Evolutionary conservation across 1,140 invertebrate genomes (phyloP).

Genomic region (Drosophila takahashii): DNA sequence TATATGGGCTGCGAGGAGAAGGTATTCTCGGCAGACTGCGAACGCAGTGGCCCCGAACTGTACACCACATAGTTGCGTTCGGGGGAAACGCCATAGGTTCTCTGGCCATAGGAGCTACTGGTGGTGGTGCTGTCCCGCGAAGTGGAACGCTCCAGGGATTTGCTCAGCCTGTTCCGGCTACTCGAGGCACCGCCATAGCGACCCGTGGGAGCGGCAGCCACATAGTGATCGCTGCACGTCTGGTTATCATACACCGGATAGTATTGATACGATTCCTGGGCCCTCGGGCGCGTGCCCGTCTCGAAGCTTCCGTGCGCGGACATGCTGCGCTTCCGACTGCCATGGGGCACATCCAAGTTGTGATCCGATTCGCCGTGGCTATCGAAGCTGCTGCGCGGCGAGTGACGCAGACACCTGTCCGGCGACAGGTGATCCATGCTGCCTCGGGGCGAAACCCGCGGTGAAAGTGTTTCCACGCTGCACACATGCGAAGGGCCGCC

Average conservation of each 20-base stretch:
- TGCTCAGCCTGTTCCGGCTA: conserved; percentile 59
- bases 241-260: conserved; percentile 84
- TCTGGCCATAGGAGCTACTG: conserved; percentile 70
- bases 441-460: conserved; percentile 71
- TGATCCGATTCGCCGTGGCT: conserved; percentile 77
- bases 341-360: conserved; percentile 73
- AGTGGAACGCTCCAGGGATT: conserved; percentile 79
- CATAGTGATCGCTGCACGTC: conserved; percentile 83
- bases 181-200: conserved; percentile 24
- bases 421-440: conserved; percentile 82
- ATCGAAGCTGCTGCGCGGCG: conserved; percentile 82
- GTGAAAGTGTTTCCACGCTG: conserved; percentile 65
- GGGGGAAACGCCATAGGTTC: conserved; percentile 76
- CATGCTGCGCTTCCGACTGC: conserved; percentile 72
- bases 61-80: conserved; percentile 77
- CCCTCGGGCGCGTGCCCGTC: conserved; percentile 43
- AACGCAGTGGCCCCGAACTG: conserved; percentile 72
- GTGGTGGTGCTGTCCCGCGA: conserved; percentile 76
- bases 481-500: conserved; percentile 75
- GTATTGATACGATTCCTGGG: conserved; percentile 81
- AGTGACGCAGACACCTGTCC: conserved; percentile 75
- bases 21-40: conserved; percentile 82
- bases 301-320: conserved; percentile 83
- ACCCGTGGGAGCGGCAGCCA: conserved; percentile 71
- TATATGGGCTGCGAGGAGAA: conserved; percentile 67